Conservation (phyloP, 1,140 invertebrate species). For the Nasonia vitripennis region DNA sequence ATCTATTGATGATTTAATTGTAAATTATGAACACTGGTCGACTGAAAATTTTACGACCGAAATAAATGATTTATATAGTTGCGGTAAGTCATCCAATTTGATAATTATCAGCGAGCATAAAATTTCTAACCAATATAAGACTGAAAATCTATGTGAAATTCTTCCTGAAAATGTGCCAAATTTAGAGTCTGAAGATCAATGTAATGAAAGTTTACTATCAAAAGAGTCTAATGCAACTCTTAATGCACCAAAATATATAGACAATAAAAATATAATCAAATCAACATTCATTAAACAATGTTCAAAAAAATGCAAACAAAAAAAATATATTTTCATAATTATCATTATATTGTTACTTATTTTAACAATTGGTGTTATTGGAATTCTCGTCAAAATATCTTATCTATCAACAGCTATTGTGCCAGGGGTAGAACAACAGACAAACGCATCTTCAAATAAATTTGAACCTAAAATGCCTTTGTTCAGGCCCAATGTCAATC, state of each 20-base stretch:
- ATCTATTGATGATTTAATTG: conserved; percentile 50
- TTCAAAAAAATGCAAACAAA: conserved; percentile 11
- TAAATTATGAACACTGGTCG: conserved; percentile 58
- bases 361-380: not conserved
- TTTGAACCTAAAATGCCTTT: conserved; percentile 7
- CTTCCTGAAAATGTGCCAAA: not conserved
- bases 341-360: not conserved
- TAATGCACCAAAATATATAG: conserved; percentile 47
- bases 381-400: conserved; percentile 4
- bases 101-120: conserved; percentile 1
- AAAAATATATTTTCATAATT: conserved; percentile 17
- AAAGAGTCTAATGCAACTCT: not conserved
- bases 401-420: conserved; percentile 19
- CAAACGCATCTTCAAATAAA: not conserved
- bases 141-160: not conserved
- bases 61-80: conserved; percentile 40
- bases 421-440: not conserved
- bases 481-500: not conserved
- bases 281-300: conserved; percentile 18
- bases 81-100: conserved; percentile 29
- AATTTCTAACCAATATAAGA: not conserved
- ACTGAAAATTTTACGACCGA: conserved; percentile 54
- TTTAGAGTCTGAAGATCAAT: not conserved
- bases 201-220: not conserved
- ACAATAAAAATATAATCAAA: not conserved